Evolutionary conservation across 1,140 invertebrate genomes (phyloP), one percentile per base, ranked within the genome.

Genomic region (Diabrotica virgifera): DNA sequence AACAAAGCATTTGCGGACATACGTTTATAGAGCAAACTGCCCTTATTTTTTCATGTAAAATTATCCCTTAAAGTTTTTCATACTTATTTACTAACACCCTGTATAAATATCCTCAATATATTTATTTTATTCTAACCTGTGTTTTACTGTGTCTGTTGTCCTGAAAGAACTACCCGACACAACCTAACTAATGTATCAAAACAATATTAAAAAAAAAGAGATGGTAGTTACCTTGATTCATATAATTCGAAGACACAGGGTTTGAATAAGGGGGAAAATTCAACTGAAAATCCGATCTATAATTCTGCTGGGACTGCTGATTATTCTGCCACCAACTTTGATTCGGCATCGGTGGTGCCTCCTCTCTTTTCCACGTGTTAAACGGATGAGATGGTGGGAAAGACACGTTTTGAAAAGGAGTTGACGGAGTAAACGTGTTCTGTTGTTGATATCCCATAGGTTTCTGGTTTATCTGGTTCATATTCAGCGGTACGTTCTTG

Each of bases 261-360:
- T 54, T 40, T 4, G 52, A 11, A 14, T 51, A 64, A 9, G 36
- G 10, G 2, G 55, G 56, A 10, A 51, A 64, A 54, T 40, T 66
- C 58, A 35, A 38, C 38, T n/a, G 35, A 52, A 52, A 63, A 11
- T 70, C 63, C 35, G 52, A 8, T 9, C 56, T 61, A 24, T 64
- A 68, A 53, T 64, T 70, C 35, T 67, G 64, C 50, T 36, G 62
- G 7, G 56, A 11, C 59, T 56, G 59, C 4, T 46, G 50, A 54
- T 59, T 67, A 12, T 68, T 64, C n/a, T 64, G 67, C 67, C 67
- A 65, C 63, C 63, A 65, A 10, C 52, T 50, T 11, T 63, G 60
- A 24, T 59, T 64, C 5, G 62, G 36, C 46, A 52, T 7, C 10
- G 60, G 38, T 5, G 51, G 53, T 37, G 51, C 36, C 11, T 68